These are phyloP conservation scores for Drosophila helvetica DNA, from an alignment of 2,888 invertebrate genomes.

Conservation along the genomic window DNA sequence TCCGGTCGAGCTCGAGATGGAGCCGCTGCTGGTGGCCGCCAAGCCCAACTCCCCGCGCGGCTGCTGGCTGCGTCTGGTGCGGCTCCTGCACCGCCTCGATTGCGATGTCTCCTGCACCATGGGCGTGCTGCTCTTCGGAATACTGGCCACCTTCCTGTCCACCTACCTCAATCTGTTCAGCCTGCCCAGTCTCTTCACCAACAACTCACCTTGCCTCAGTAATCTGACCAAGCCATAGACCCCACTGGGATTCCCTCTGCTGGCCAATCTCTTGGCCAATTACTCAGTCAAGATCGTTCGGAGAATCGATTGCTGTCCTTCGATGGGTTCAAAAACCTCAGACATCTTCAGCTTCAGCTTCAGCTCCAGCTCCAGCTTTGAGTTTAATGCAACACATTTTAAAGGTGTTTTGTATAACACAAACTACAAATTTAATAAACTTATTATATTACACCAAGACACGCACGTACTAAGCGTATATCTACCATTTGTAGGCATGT, in stretches of 20 bases:
- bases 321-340: slow-evolving; percentile 66
- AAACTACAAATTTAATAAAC: slow-evolving; percentile 68
- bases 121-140: slow-evolving; percentile 87
- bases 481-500: not conserved
- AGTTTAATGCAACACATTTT: slow-evolving; percentile 64
- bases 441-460: slow-evolving; percentile 49
- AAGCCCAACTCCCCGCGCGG: slow-evolving; percentile 47
- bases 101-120: slow-evolving; percentile 85
- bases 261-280: not conserved
- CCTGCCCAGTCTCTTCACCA: slow-evolving; percentile 87
- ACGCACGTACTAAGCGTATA: slow-evolving; percentile 39
- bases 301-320: slow-evolving; percentile 50
- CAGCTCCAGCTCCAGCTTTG: slow-evolving; percentile 6
- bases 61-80: slow-evolving; percentile 66
- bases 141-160: slow-evolving; percentile 87
- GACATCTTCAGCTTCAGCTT: slow-evolving; percentile 5
- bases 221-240: slow-evolving; percentile 83
- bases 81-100: slow-evolving; percentile 69
- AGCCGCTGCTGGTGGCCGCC: slow-evolving; percentile 46
- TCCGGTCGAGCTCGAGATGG: slow-evolving; percentile 70
- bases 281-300: slow-evolving; percentile 17
- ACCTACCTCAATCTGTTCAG: slow-evolving; percentile 89
- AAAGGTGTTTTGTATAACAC: slow-evolving; percentile 62
- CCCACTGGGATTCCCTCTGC: slow-evolving; percentile 6
- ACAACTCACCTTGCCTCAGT: slow-evolving; percentile 89